A percentile compares a stretch with the other conserved stretches of the same genome.
phyloP scores from a whole-genome alignment of 2,113 vertebrate species.

The Acrocephalus kingi region DNA sequence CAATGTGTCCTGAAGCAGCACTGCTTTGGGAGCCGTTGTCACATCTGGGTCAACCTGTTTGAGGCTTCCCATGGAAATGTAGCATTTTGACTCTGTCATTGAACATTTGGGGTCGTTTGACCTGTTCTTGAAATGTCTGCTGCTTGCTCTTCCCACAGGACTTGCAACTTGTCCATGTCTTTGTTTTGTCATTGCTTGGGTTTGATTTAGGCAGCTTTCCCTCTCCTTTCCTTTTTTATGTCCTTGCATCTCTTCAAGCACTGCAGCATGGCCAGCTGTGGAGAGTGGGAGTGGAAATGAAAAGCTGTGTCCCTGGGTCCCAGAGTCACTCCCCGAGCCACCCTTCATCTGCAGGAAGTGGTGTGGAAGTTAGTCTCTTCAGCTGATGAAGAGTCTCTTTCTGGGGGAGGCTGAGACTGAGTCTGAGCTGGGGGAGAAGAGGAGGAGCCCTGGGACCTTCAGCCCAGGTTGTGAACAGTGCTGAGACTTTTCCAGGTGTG shows the following conservation, averaged over 20 bases:
- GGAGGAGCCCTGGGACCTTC: background rate
- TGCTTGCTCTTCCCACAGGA: background rate
- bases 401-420: background rate
- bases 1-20: background rate
- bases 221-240: background rate
- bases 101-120: background rate
- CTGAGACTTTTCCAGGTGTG: background rate
- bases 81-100: slow-evolving; percentile 29
- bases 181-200: slow-evolving; percentile 2
- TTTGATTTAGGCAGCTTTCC: slow-evolving; percentile 36
- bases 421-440: background rate
- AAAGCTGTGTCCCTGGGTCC: background rate
- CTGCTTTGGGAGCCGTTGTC: background rate
- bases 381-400: background rate
- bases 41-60: background rate
- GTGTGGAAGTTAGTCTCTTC: slow-evolving; percentile 7
- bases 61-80: slow-evolving; percentile 38
- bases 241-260: background rate
- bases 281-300: background rate
- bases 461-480: background rate
- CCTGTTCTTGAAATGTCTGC: background rate
- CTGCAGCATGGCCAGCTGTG: background rate
- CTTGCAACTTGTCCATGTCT: background rate
- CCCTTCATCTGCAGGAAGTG: background rate
- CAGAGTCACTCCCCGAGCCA: background rate